These are phyloP conservation scores for Oryctes rhinoceros DNA, from an alignment of 1,140 invertebrate genomes.

Conservation along the genomic window DNA sequence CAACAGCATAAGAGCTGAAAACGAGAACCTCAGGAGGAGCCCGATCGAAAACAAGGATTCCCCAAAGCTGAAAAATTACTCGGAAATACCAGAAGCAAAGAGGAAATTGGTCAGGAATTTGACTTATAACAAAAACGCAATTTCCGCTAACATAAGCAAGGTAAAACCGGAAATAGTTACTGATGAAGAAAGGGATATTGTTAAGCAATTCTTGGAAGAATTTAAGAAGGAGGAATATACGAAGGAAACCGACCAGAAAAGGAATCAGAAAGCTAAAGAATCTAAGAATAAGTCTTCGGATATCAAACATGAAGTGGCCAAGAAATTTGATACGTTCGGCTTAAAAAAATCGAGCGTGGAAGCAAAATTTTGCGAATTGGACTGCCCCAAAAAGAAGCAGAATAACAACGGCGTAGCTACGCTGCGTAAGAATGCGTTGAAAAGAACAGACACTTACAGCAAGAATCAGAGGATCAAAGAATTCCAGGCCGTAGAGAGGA, in stretches of 20 bases:
- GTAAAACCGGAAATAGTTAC: neutral
- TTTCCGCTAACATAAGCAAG: neutral
- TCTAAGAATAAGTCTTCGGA: neutral
- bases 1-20: too few relatives aligned
- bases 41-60: neutral
- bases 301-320: neutral
- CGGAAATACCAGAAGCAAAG: neutral
- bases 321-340: slow-evolving; percentile 39
- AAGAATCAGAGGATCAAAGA: slow-evolving; percentile 26
- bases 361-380: slow-evolving; percentile 42
- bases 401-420: neutral
- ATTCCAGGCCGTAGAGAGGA: slow-evolving; percentile 14
- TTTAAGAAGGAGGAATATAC: neutral
- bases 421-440: neutral
- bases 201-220: slow-evolving; percentile 2
- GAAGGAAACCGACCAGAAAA: too few relatives aligned
- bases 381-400: neutral
- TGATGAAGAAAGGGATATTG: neutral
- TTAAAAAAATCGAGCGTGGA: slow-evolving; percentile 42
- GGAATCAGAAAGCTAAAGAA: too few relatives aligned
- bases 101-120: neutral
- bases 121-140: neutral
- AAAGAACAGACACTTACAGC: slow-evolving; percentile 38
- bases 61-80: neutral
- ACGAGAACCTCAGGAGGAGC: too few relatives aligned